A percentile compares a stretch with the other conserved stretches of the same genome.
Evolutionary conservation across 2,888 invertebrate species (phyloP).

Genomic region (Eristalis tenax): DNA sequence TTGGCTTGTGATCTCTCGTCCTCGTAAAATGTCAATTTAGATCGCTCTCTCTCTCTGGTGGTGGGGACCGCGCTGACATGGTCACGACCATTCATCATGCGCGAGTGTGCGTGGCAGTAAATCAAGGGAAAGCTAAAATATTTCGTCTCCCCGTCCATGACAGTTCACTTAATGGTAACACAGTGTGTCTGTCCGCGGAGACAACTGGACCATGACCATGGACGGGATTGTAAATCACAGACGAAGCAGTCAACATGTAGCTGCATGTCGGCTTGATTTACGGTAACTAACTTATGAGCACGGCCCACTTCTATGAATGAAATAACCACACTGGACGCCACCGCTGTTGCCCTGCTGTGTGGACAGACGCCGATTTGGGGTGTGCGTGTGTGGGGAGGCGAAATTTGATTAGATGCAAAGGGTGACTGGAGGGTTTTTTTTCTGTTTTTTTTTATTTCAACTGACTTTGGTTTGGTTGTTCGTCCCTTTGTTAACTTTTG

Average conservation of each 20-base stretch:
- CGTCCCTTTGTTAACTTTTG: too few relatives aligned
- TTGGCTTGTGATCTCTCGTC: background rate
- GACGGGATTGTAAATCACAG: conserved; percentile 66
- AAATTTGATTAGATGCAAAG: background rate
- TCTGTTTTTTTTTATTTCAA: background rate
- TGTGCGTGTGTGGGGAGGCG: background rate
- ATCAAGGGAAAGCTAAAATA: conserved; percentile 56
- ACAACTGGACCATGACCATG: conserved; percentile 85
- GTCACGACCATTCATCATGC: conserved; percentile 58
- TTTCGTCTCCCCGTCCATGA: conserved; percentile 47
- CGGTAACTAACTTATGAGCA: conserved; percentile 28
- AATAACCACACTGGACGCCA: background rate
- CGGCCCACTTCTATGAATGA: conserved; percentile 25
- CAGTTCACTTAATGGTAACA: conserved; percentile 59
- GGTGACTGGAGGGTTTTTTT: background rate
- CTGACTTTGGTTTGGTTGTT: too few relatives aligned
- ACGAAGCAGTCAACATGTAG: conserved; percentile 61
- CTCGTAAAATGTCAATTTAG: background rate
- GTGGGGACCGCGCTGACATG: conserved; percentile 32
- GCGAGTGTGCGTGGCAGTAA: conserved; percentile 66
- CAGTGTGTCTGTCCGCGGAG: conserved; percentile 20
- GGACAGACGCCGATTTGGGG: background rate
- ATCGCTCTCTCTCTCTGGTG: background rate
- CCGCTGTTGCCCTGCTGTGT: background rate
- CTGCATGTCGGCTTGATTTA: conserved; percentile 62